Conservation (phyloP, 2,888 invertebrate species). For the Bugula neritina region DNA sequence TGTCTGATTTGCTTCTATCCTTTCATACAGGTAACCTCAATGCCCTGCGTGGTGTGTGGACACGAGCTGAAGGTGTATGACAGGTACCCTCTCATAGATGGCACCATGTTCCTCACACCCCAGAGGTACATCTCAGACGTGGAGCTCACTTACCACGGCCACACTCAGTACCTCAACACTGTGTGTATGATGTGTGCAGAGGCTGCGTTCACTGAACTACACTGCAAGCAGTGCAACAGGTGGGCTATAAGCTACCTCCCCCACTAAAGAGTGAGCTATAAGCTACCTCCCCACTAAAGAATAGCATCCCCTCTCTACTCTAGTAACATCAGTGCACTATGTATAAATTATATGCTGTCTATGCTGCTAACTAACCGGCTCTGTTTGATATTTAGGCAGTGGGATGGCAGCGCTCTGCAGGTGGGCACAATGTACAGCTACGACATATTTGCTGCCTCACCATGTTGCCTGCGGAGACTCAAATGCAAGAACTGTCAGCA, state of each 20-base stretch:
- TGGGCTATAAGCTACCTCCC: neutral
- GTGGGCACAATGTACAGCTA: conserved; percentile 97
- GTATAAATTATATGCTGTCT: too few relatives aligned
- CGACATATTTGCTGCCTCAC: conserved; percentile 94
- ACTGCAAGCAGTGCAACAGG: conserved; percentile 26
- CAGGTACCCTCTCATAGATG: conserved; percentile 92
- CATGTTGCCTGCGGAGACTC: conserved; percentile 86
- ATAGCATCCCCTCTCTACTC: too few relatives aligned
- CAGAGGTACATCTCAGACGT: conserved; percentile 65
- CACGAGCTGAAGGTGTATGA: conserved; percentile 87
- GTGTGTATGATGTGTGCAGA: conserved; percentile 79
- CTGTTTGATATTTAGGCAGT: too few relatives aligned
- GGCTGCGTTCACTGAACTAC: conserved; percentile 20
- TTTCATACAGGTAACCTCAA: conserved; percentile 61
- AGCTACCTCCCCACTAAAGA: too few relatives aligned
- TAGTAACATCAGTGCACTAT: too few relatives aligned
- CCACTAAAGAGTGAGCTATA: too few relatives aligned
- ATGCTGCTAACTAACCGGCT: too few relatives aligned
- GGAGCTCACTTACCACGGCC: conserved; percentile 55
- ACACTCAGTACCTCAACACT: conserved; percentile 81
- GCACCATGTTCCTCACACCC: conserved; percentile 94
- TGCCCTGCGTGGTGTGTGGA: conserved; percentile 75
- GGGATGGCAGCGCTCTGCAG: conserved; percentile 79
- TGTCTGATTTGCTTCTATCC: too few relatives aligned
- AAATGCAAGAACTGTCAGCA: conserved; percentile 90